phyloP scores from a whole-genome alignment of 2,113 vertebrate genomes.

The Pardalotus punctatus region DNA sequence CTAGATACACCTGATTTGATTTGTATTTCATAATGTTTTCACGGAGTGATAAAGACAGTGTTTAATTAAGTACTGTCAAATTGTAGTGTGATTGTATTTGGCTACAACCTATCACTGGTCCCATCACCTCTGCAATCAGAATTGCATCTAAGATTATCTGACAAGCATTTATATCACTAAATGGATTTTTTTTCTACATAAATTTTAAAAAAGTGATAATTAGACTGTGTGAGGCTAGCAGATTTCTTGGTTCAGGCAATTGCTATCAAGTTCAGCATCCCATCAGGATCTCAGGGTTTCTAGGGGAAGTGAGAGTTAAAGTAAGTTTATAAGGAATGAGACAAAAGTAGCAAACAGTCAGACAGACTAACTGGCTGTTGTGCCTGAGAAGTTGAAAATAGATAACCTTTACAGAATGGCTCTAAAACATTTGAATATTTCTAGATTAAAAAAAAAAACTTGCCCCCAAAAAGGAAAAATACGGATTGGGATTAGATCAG shows the following conservation, averaged over 20 bases:
- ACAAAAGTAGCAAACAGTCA: neutral
- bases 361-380: neutral
- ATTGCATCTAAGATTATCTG: neutral
- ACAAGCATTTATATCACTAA: neutral
- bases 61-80: neutral
- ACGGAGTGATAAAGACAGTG: neutral
- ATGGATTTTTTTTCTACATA: neutral
- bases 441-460: neutral
- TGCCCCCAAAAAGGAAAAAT: neutral
- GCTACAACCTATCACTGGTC: neutral
- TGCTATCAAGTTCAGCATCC: neutral
- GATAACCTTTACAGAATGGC: neutral
- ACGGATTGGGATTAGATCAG: accelerated
- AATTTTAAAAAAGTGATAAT: neutral
- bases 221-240: neutral
- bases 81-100: neutral
- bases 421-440: neutral
- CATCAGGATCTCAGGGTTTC: neutral
- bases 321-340: neutral
- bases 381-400: neutral
- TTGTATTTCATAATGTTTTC: neutral
- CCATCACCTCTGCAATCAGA: neutral
- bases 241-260: neutral
- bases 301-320: neutral
- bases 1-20: neutral